These are phyloP conservation scores for Lophius americanus DNA, from an alignment of 2,797 vertebrate genomes.

Conservation along the genomic window DNA sequence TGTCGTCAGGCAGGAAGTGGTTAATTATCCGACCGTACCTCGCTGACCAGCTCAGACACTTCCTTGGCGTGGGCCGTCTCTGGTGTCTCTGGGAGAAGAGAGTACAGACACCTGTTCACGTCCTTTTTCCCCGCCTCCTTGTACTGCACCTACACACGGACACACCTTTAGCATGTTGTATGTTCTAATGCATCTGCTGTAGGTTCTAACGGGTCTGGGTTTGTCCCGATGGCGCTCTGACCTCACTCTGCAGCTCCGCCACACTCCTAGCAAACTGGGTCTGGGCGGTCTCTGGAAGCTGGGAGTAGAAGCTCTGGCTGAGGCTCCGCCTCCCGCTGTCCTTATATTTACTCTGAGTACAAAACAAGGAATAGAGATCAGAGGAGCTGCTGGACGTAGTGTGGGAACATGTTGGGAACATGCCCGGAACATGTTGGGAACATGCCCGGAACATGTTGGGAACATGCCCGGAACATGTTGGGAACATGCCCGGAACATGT, in stretches of 20 bases:
- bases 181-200: too few relatives aligned
- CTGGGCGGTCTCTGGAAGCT: slow-evolving; percentile 88
- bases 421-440: too few relatives aligned
- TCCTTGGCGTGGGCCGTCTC: slow-evolving; percentile 76
- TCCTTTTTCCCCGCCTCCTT: slow-evolving; percentile 62
- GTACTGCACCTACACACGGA: slow-evolving; percentile 57
- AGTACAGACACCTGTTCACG: slow-evolving; percentile 56
- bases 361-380: not conserved
- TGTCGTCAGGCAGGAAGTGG: too few relatives aligned
- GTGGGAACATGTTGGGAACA: too few relatives aligned
- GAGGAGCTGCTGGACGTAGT: too few relatives aligned
- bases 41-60: slow-evolving; percentile 79
- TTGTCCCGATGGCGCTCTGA: slow-evolving; percentile 28
- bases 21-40: slow-evolving; percentile 73
- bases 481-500: too few relatives aligned
- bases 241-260: slow-evolving; percentile 67
- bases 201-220: too few relatives aligned
- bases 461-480: too few relatives aligned
- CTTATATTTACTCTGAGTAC: slow-evolving; percentile 85
- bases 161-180: too few relatives aligned
- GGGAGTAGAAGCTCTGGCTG: slow-evolving; percentile 87
- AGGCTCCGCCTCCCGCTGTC: slow-evolving; percentile 81
- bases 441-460: too few relatives aligned
- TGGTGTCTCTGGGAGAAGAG: slow-evolving; percentile 68
- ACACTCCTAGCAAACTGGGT: slow-evolving; percentile 71